Conservation (phyloP, 1,140 invertebrate genomes). For the Cotesia glomerata region DNA sequence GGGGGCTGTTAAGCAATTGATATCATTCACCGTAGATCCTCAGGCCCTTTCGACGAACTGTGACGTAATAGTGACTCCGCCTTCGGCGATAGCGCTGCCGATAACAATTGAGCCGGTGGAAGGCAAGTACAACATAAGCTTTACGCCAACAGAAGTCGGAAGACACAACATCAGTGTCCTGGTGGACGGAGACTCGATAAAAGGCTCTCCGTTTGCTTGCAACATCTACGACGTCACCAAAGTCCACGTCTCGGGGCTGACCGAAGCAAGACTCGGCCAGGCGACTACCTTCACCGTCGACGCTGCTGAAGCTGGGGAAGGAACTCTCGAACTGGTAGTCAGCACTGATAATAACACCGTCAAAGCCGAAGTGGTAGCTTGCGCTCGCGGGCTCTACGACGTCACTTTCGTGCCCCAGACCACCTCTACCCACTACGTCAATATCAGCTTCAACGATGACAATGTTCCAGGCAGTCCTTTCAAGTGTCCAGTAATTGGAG, state of each 20-base stretch:
- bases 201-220: conserved; percentile 90
- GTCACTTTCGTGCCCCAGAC: conserved; percentile 95
- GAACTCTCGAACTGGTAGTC: conserved; percentile 92
- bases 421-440: conserved; percentile 88
- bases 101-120: conserved; percentile 69
- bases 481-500: conserved; percentile 67
- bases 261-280: conserved; percentile 71
- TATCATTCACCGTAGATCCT: conserved; percentile 70
- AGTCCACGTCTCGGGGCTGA: conserved; percentile 59
- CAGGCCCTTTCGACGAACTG: conserved; percentile 62
- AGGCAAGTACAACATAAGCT: conserved; percentile 75
- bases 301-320: conserved; percentile 93
- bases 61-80: conserved; percentile 77
- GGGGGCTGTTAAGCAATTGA: conserved; percentile 67
- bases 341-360: conserved; percentile 88
- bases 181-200: conserved; percentile 81
- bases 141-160: conserved; percentile 84
- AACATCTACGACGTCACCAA: conserved; percentile 91
- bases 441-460: conserved; percentile 96
- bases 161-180: conserved; percentile 83
- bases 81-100: conserved; percentile 77
- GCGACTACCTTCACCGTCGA: conserved; percentile 92
- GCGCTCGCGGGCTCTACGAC: conserved; percentile 91
- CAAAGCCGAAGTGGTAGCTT: conserved; percentile 87
- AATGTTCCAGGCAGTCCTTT: conserved; percentile 90